Conservation (phyloP, 2,888 invertebrate species). For the Cephus spinipes region DNA sequence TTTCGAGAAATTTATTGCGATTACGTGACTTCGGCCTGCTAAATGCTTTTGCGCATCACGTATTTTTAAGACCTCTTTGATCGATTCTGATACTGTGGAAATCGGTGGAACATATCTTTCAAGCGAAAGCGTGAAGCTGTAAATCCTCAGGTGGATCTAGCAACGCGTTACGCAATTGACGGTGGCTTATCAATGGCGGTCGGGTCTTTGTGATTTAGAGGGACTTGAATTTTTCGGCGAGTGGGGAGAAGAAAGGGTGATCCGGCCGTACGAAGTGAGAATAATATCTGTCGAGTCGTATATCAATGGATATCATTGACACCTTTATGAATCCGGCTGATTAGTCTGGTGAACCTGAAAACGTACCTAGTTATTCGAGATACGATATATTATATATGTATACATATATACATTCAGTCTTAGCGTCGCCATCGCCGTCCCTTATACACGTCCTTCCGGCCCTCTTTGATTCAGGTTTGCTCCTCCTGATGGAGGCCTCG, state of each 20-base stretch:
- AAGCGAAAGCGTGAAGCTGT: background rate
- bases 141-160: background rate
- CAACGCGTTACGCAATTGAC: background rate
- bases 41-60: background rate
- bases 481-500: conserved; percentile 38
- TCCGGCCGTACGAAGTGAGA: conserved; percentile 5
- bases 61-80: background rate
- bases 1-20: background rate
- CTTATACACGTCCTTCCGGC: conserved; percentile 10
- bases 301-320: conserved; percentile 24
- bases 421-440: background rate
- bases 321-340: conserved; percentile 22
- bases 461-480: conserved; percentile 40
- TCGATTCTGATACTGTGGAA: background rate
- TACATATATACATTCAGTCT: background rate
- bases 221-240: background rate
- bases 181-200: background rate
- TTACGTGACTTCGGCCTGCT: background rate
- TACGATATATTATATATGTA: background rate
- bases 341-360: conserved; percentile 8
- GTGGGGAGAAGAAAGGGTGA: conserved; percentile 1
- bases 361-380: background rate
- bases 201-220: conserved; percentile 3
- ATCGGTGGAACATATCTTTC: background rate
- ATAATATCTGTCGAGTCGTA: conserved; percentile 20